phyloP scores from a whole-genome alignment of 2,888 invertebrate genomes.

The Sacculina carcini region DNA sequence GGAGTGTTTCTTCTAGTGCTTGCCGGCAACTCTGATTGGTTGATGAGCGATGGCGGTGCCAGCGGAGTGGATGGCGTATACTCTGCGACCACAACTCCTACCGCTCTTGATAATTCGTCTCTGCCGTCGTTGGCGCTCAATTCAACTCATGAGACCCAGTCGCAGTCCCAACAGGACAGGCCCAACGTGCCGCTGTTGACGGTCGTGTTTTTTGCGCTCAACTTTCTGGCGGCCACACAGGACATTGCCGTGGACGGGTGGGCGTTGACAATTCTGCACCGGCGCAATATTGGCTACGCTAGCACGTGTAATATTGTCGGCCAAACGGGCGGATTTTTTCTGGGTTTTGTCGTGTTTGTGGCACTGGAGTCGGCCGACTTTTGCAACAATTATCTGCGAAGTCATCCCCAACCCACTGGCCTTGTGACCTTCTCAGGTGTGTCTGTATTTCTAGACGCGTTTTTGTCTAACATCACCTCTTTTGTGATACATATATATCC shows the following conservation, averaged over 20 bases:
- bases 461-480: conserved; percentile 5
- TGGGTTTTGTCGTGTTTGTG: conserved; percentile 87
- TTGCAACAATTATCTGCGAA: conserved; percentile 71
- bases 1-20: conserved; percentile 62
- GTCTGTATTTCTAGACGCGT: conserved; percentile 6
- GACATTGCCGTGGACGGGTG: conserved; percentile 99
- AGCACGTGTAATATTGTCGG: conserved; percentile 97
- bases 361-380: conserved; percentile 86
- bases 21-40: conserved; percentile 42
- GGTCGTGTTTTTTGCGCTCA: conserved; percentile 59
- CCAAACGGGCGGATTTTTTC: conserved; percentile 87
- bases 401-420: conserved; percentile 38
- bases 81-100: no score
- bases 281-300: conserved; percentile 88
- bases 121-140: no score
- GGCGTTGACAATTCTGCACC: conserved; percentile 93
- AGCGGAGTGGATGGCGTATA: no score
- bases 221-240: conserved; percentile 93
- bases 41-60: conserved; percentile 48
- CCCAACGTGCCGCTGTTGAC: conserved; percentile 58
- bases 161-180: no score
- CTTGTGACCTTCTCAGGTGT: conserved; percentile 35
- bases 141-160: no score
- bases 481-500: no score
- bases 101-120: no score